These are phyloP conservation scores for Oryzias curvinotus DNA, from an alignment of 2,113 vertebrate genomes.

Conservation along the genomic window DNA sequence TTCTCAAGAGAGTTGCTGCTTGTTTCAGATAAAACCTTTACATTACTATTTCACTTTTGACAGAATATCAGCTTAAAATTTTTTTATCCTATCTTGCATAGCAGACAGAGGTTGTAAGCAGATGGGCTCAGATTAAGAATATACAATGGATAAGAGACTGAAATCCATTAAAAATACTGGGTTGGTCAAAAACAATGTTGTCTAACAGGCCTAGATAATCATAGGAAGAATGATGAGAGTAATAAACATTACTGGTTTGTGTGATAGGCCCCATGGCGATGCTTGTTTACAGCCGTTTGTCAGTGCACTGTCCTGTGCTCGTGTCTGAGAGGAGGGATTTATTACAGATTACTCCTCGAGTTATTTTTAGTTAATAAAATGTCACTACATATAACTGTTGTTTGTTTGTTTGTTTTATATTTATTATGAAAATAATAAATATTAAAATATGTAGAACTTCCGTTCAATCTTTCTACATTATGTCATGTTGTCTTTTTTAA, in stretches of 20 bases:
- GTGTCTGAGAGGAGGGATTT: conserved; percentile 11
- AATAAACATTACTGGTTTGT: conserved; percentile 66
- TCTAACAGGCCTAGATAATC: conserved; percentile 52
- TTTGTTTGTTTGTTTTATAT: too few species aligned
- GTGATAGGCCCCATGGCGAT: conserved; percentile 62
- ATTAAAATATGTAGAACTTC: too few species aligned
- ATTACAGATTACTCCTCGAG: conserved; percentile 21
- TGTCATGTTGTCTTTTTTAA: too few species aligned
- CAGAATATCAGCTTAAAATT: conserved; percentile 25
- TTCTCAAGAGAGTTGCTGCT: conserved; percentile 20
- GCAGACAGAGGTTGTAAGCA: conserved; percentile 38
- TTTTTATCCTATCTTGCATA: conserved; percentile 5
- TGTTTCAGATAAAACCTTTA: conserved; percentile 30
- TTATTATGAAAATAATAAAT: too few species aligned
- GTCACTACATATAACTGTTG: background rate
- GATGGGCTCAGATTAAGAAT: conserved; percentile 44
- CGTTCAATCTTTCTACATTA: too few species aligned
- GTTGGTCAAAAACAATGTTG: conserved; percentile 29
- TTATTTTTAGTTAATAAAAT: conserved; percentile 25
- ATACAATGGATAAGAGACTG: conserved; percentile 13
- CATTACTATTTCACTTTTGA: conserved; percentile 12
- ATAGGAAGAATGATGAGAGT: conserved; percentile 61
- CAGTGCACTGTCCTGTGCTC: conserved; percentile 21
- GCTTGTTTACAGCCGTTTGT: conserved; percentile 72
- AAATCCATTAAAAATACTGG: conserved; percentile 1